Evolutionary conservation across 2,888 invertebrate genomes (phyloP).

Genomic region (Limnephilus rhombicus): DNA sequence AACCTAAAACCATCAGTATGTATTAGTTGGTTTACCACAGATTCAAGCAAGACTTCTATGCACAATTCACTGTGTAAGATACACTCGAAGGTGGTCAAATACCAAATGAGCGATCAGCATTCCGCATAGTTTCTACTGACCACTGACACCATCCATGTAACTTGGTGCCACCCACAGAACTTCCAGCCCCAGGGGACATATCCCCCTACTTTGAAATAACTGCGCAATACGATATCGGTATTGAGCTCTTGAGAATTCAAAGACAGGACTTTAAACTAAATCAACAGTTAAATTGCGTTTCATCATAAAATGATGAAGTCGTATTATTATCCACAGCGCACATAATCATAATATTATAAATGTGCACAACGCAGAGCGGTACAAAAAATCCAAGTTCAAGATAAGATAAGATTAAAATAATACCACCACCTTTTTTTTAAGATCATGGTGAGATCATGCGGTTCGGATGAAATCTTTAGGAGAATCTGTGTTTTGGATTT

Average conservation of each 20-base stretch:
- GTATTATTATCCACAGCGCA: no score
- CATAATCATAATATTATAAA: no score
- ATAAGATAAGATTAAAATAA: no score
- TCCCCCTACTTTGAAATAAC: neutral
- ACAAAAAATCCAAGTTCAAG: no score
- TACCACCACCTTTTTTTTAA: no score
- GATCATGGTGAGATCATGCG: no score
- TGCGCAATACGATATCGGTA: neutral
- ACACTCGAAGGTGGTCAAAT: neutral
- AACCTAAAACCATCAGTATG: neutral
- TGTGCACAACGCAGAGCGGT: no score
- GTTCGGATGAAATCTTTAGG: no score
- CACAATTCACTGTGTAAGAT: neutral
- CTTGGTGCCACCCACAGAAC: neutral
- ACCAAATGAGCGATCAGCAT: neutral
- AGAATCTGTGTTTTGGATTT: no score
- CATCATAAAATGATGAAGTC: no score
- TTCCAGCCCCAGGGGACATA: neutral
- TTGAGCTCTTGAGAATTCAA: neutral
- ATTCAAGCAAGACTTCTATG: neutral
- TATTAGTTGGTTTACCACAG: neutral
- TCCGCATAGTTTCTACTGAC: neutral
- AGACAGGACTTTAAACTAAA: neutral
- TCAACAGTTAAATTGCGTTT: no score
- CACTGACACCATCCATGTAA: neutral